A percentile compares a stretch with the other conserved stretches of the same genome.
These are phyloP conservation scores for Scaptomyza tumidula DNA, from an alignment of 2,888 invertebrate genomes.

Conservation along the genomic window DNA sequence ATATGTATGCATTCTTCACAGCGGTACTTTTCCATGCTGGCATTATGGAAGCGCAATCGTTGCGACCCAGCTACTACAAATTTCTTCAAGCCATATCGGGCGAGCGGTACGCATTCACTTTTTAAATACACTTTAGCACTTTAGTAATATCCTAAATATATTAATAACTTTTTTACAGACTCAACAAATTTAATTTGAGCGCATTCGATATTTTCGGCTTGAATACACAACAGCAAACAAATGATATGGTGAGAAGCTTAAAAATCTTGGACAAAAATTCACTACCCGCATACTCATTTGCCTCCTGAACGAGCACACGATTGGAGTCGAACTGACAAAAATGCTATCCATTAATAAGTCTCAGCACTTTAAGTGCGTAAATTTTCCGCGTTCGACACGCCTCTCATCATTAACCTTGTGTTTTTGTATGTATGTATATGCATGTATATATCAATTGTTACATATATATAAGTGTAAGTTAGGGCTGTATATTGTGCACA, in stretches of 20 bases:
- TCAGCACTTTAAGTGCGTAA: conserved; percentile 51
- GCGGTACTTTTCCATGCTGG: conserved; percentile 91
- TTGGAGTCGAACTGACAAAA: conserved; percentile 32
- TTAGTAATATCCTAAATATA: neutral
- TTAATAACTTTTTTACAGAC: conserved; percentile 82
- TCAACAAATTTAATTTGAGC: conserved; percentile 86
- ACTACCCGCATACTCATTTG: conserved; percentile 71
- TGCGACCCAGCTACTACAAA: conserved; percentile 93
- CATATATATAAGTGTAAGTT: conserved; percentile 30
- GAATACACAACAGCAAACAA: conserved; percentile 85
- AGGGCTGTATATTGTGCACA: neutral
- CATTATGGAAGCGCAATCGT: conserved; percentile 90
- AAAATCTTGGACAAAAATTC: conserved; percentile 64
- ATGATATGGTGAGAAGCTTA: conserved; percentile 82
- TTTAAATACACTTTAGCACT: neutral
- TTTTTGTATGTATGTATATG: conserved; percentile 12
- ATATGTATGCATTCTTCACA: conserved; percentile 91
- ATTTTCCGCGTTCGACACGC: conserved; percentile 44
- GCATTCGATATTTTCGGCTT: conserved; percentile 88
- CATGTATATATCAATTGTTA: conserved; percentile 29
- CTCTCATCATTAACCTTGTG: conserved; percentile 11
- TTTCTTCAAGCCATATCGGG: conserved; percentile 91
- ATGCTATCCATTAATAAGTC: conserved; percentile 27
- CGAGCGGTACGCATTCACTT: conserved; percentile 85
- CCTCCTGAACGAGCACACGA: conserved; percentile 53